phyloP scores from a whole-genome alignment of 1,140 invertebrate genomes.

The Drosophila miranda region DNA sequence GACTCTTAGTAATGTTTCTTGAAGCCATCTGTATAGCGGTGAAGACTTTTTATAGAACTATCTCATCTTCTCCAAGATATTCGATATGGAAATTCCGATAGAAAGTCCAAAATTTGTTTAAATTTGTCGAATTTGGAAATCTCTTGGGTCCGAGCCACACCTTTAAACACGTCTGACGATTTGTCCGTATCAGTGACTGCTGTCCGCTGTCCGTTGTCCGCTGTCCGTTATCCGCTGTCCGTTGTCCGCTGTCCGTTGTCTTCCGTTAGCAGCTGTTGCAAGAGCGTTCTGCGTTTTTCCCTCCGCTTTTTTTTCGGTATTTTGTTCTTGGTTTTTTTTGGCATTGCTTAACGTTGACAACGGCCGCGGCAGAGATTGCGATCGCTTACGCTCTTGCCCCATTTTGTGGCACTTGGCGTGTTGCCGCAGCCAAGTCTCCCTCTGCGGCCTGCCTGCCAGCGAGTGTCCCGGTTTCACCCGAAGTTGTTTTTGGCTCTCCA shows the following conservation, averaged over 20 bases:
- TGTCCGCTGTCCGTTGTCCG: not conserved
- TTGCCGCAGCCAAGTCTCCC: constrained; percentile 20
- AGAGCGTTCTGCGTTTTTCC: constrained; percentile 38
- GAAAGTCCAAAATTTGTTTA: constrained; percentile 6
- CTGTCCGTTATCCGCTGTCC: constrained; percentile 40
- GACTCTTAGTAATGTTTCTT: too few species aligned
- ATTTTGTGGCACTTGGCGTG: constrained; percentile 50
- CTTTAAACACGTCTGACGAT: constrained; percentile 8
- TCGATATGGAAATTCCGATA: not conserved
- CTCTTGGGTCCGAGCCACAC: too few species aligned
- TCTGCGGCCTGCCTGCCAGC: constrained; percentile 29
- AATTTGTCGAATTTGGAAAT: not conserved
- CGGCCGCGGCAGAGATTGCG: constrained; percentile 42
- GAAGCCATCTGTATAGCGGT: too few species aligned
- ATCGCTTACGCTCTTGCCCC: constrained; percentile 42
- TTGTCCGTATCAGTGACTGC: not conserved
- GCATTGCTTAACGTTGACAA: constrained; percentile 59
- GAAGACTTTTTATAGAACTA: too few species aligned
- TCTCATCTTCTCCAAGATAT: not conserved
- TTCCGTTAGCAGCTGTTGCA: constrained; percentile 61
- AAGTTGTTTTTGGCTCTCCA: constrained; percentile 41
- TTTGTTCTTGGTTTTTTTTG: constrained; percentile 39
- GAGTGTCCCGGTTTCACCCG: constrained; percentile 57
- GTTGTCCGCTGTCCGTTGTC: constrained; percentile 39
- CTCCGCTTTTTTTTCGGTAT: constrained; percentile 19